Conservation (phyloP, 1,140 invertebrate genomes). For the Triops cancriformis region DNA sequence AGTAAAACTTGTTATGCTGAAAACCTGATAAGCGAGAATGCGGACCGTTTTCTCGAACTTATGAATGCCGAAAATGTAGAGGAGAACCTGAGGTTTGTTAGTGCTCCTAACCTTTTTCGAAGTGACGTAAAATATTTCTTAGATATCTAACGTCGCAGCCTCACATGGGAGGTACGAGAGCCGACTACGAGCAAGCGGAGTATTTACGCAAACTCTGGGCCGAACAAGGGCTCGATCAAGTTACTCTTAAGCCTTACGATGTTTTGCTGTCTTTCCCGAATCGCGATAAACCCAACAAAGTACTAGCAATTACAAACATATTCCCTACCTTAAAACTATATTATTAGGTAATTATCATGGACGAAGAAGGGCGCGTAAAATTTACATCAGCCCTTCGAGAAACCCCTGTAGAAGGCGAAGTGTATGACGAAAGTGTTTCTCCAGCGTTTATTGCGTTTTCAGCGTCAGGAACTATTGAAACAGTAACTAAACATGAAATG, state of each 20-base stretch:
- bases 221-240: constrained; percentile 31
- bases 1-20: neutral
- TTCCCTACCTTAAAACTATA: neutral
- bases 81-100: constrained; percentile 24
- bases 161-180: constrained; percentile 31
- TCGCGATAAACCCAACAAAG: constrained; percentile 30
- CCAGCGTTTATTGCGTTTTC: constrained; percentile 23
- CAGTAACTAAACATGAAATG: neutral
- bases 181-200: constrained; percentile 31
- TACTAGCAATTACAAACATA: constrained; percentile 14
- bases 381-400: constrained; percentile 26
- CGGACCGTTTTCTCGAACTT: neutral
- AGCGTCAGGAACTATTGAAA: constrained; percentile 23
- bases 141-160: constrained; percentile 31
- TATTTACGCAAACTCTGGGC: constrained; percentile 31
- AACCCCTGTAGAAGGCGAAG: constrained; percentile 19
- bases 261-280: constrained; percentile 32
- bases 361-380: constrained; percentile 21
- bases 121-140: neutral
- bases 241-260: constrained; percentile 31
- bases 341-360: constrained; percentile 12
- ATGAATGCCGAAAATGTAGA: constrained; percentile 30
- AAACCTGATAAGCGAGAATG: neutral
- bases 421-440: constrained; percentile 21
- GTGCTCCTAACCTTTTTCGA: neutral